Percentiles rank a stretch among this genome's conserved stretches.
Evolutionary conservation across 1,140 invertebrate genomes (phyloP).

Genomic region (Brachionus rubens): DNA sequence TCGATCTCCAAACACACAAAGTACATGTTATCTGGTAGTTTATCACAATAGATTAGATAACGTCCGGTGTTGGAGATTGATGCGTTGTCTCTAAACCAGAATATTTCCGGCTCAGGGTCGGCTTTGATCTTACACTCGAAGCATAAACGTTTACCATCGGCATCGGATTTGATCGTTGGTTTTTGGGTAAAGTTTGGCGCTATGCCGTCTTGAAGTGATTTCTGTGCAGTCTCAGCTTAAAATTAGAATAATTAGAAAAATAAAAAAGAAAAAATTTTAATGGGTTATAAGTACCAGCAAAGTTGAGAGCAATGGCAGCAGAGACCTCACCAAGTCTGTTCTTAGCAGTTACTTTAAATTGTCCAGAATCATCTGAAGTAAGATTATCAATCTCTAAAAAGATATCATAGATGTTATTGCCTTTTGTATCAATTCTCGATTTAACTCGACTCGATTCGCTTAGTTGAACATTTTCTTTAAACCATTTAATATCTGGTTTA

Average conservation of each 20-base stretch:
- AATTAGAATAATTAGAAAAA: background rate
- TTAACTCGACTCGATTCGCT: background rate
- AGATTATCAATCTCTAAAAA: conserved; percentile 40
- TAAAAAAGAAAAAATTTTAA: background rate
- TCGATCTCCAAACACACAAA: conserved; percentile 62
- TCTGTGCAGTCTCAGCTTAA: conserved; percentile 43
- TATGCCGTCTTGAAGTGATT: conserved; percentile 71
- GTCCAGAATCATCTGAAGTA: conserved; percentile 70
- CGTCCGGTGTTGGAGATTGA: conserved; percentile 57
- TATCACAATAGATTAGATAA: conserved; percentile 45
- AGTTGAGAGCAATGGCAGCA: conserved; percentile 91
- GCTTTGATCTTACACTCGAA: conserved; percentile 90
- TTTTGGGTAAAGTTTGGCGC: conserved; percentile 96
- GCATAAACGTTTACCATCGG: conserved; percentile 84
- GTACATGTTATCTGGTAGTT: conserved; percentile 34
- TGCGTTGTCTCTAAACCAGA: conserved; percentile 82
- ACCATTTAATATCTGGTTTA: conserved; percentile 80
- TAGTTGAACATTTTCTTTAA: conserved; percentile 74
- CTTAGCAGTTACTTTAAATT: conserved; percentile 90
- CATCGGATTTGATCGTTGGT: conserved; percentile 90
- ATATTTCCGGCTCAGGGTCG: conserved; percentile 78
- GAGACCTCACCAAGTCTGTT: conserved; percentile 93
- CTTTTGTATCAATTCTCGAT: background rate
- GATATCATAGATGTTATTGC: conserved; percentile 5
- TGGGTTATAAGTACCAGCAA: conserved; percentile 77